Evolutionary conservation across 2,888 invertebrate species (phyloP), one percentile per base, ranked within the genome.

Genomic region (Orchesella flavescens): DNA sequence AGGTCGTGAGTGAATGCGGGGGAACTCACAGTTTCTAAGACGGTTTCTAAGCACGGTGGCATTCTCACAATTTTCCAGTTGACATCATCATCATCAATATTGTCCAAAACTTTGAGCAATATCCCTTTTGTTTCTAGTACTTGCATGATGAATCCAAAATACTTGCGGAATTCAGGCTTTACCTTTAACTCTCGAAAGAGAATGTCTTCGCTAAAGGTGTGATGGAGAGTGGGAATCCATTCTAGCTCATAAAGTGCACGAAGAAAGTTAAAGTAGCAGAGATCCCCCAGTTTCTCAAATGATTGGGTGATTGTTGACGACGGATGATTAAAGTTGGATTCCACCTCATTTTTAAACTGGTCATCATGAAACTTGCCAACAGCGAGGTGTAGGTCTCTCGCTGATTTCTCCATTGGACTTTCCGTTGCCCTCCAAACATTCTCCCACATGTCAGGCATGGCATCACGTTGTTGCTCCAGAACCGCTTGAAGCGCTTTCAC

Each of bases 361-460:
- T 46, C 46, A 13, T 46, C 13, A 13, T 46, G 13, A 13, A 46
- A n/a, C n/a, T 46, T 7, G 7, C 13, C 46, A 10, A 10, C 46
- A 10, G 9, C 1, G 24, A 19, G n/a, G 5, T 53, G 23, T 13
- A 46, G 46, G 10, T 53, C 24, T 9, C 55, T 17, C 23, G 44
- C 73, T 49, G 5, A 15, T 3, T n/a, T 59, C 23, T 24, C 2
- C 9, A 15, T 1, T 3, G 53, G 34, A n/a, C 57, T 57, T 10
- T 24, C 12, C 24, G 55, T 23, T 23, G 21, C 4, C 23, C 23
- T 23, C 73, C 73, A 73, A 1, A 57, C n/a, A 1, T 73, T 57
- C 34, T 73, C 57, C 23, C 24, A 73, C 53, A 55, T 7, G 15
- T n/a, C 24, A 9, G 73, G 73, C 5, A 73, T 55, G 24, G 13